Percentiles rank a stretch among this genome's conserved stretches.
Conservation (phyloP, 2,797 vertebrate species). For the Mormyrus proboscirostris region DNA sequence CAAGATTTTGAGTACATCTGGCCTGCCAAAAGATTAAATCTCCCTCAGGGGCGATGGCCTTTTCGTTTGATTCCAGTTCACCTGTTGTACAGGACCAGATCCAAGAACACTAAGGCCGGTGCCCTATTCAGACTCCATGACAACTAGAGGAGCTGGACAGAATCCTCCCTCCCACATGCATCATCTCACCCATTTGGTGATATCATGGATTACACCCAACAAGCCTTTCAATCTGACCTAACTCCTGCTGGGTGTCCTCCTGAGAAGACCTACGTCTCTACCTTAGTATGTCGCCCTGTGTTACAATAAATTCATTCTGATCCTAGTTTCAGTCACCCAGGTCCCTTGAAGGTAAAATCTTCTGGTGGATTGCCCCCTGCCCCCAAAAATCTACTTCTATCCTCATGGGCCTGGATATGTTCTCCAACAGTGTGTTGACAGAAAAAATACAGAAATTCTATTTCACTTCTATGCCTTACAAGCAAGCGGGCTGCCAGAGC, state of each 20-base stretch:
- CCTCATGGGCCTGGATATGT: background rate
- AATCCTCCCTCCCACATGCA: background rate
- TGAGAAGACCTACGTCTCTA: background rate
- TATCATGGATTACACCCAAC: background rate
- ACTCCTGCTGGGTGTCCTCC: background rate
- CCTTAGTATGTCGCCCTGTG: background rate
- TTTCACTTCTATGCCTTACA: background rate
- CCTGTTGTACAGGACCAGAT: background rate
- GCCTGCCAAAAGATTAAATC: background rate
- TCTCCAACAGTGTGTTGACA: background rate
- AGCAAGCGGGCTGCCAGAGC: background rate
- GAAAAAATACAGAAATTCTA: background rate
- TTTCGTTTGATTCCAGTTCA: background rate
- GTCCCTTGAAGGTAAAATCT: background rate
- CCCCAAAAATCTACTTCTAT: background rate
- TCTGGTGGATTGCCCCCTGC: background rate
- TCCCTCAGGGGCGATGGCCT: background rate
- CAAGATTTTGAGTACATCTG: background rate
- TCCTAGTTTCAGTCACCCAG: background rate
- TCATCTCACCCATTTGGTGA: background rate
- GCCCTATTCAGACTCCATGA: background rate
- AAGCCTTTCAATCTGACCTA: background rate
- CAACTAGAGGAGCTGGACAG: background rate
- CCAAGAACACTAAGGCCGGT: background rate
- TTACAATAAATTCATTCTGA: background rate